These are phyloP conservation scores for Natator depressus DNA, from an alignment of 2,113 vertebrate genomes.

Conservation along the genomic window DNA sequence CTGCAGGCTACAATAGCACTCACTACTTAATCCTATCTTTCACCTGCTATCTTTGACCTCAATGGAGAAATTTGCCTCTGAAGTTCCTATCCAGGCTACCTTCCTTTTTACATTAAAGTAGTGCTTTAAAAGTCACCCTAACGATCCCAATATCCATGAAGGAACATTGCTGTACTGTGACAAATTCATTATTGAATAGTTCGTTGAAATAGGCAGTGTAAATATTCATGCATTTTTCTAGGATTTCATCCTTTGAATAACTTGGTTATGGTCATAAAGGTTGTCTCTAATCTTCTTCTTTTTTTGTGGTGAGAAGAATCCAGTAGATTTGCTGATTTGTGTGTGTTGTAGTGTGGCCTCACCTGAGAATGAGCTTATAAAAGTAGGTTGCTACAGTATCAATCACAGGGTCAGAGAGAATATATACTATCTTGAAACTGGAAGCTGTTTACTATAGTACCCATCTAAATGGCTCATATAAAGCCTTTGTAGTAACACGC, in stretches of 20 bases:
- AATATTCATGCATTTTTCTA: background rate
- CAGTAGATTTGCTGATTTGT: background rate
- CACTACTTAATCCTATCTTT: conserved; percentile 18
- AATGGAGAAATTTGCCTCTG: conserved; percentile 37
- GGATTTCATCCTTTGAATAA: background rate
- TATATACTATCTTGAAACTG: background rate
- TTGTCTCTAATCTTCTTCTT: background rate
- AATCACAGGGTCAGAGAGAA: background rate
- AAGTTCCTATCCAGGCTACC: conserved; percentile 13
- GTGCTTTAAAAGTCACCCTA: background rate
- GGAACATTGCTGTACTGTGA: background rate
- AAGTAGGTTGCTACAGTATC: background rate
- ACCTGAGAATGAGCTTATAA: background rate
- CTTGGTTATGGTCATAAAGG: background rate
- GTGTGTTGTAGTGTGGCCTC: background rate
- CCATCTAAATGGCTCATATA: background rate
- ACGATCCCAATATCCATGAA: conserved; percentile 16
- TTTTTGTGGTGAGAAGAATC: background rate
- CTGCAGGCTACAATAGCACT: background rate
- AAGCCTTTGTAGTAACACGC: background rate
- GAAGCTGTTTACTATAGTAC: background rate
- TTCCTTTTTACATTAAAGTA: conserved; percentile 50
- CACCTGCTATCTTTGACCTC: conserved; percentile 16
- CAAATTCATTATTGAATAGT: conserved; percentile 26
- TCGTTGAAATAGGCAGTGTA: background rate